These are phyloP conservation scores for Pinna nobilis DNA, from an alignment of 1,140 invertebrate genomes.

Conservation along the genomic window DNA sequence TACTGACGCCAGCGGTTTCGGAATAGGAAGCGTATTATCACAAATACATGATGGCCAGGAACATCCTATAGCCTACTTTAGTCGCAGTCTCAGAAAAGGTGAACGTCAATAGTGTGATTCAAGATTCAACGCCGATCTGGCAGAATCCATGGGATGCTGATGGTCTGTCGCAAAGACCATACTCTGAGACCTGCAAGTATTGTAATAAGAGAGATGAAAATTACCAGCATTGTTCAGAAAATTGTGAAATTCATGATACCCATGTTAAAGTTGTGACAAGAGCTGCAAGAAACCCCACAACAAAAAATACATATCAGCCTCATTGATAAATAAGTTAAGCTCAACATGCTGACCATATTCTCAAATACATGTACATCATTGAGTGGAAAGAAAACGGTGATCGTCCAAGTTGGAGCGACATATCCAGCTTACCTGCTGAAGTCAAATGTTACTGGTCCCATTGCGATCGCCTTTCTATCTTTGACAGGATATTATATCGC, in stretches of 20 bases:
- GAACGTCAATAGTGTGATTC: slow-evolving; percentile 2
- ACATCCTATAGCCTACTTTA: slow-evolving; percentile 5
- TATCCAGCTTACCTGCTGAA: background rate
- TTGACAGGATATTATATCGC: background rate
- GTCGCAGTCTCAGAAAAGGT: background rate
- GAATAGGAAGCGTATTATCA: slow-evolving; percentile 7
- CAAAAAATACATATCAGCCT: background rate
- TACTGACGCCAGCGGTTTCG: slow-evolving; percentile 28
- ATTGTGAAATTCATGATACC: background rate
- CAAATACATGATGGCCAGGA: slow-evolving; percentile 9
- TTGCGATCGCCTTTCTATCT: background rate
- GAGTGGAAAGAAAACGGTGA: background rate
- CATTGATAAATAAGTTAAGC: background rate
- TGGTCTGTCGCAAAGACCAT: no score
- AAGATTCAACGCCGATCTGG: background rate
- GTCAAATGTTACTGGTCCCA: slow-evolving; percentile 3
- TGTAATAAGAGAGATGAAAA: background rate
- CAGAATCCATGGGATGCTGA: no score
- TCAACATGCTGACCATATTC: background rate
- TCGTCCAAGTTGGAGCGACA: background rate
- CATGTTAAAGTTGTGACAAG: background rate
- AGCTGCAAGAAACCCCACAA: background rate
- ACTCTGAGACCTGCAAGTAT: background rate
- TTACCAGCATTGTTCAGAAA: background rate
- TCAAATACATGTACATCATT: background rate